Evolutionary conservation across 2,113 vertebrate genomes (phyloP).

Genomic region (Myocastor coypus): DNA sequence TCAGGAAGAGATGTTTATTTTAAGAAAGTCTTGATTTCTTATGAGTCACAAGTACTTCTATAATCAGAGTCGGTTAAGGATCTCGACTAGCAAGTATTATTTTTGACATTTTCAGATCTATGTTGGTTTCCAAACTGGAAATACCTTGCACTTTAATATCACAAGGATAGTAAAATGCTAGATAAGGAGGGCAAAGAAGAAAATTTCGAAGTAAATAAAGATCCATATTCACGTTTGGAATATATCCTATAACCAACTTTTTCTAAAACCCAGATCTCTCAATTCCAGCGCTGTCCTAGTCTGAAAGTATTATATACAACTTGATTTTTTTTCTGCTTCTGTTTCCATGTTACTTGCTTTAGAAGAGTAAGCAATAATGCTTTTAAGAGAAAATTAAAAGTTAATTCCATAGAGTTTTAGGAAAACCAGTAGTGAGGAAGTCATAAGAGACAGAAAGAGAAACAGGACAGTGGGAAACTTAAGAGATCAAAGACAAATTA

Average conservation of each 20-base stretch:
- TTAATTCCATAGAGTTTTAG: neutral
- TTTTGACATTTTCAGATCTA: conserved; percentile 81
- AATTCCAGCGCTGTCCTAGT: neutral
- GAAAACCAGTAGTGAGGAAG: neutral
- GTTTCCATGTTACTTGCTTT: neutral
- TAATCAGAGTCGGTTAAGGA: conserved; percentile 73
- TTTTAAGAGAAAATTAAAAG: conserved; percentile 57
- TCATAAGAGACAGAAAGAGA: neutral
- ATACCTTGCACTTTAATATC: conserved; percentile 55
- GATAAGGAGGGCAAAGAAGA: neutral
- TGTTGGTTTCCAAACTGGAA: conserved; percentile 70
- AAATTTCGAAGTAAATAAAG: conserved; percentile 60
- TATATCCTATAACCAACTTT: neutral
- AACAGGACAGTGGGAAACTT: neutral
- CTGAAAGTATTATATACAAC: neutral
- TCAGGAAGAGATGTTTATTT: conserved; percentile 76
- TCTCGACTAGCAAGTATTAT: conserved; percentile 75
- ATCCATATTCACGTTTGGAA: neutral
- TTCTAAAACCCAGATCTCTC: conserved; percentile 32
- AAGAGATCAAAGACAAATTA: neutral
- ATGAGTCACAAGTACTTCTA: conserved; percentile 74
- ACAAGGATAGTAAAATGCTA: conserved; percentile 68
- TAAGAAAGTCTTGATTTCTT: conserved; percentile 79
- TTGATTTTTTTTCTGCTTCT: conserved; percentile 28
- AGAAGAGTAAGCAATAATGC: neutral